These are phyloP conservation scores for Peromyscus polionotus DNA, from an alignment of 2,113 vertebrate species.

Conservation along the genomic window DNA sequence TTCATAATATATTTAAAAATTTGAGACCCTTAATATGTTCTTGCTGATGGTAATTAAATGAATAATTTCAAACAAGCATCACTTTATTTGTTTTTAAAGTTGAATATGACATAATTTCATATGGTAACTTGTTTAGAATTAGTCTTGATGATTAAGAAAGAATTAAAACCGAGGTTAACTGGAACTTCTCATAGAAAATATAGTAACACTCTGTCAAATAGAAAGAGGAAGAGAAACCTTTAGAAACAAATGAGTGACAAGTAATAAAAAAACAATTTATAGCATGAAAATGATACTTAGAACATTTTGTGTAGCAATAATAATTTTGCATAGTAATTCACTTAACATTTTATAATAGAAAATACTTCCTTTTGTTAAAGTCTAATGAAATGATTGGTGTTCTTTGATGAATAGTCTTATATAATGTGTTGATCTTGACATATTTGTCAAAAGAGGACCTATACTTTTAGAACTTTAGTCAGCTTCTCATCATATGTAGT, in stretches of 20 bases:
- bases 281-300: slow-evolving; percentile 13
- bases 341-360: slow-evolving; percentile 22
- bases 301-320: neutral
- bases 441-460: neutral
- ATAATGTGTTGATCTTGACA: neutral
- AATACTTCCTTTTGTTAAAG: neutral
- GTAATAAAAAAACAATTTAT: neutral
- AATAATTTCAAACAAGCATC: slow-evolving; percentile 72
- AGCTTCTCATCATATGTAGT: neutral
- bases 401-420: neutral
- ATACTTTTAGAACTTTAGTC: neutral
- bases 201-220: slow-evolving; percentile 61
- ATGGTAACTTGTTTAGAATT: slow-evolving; percentile 69
- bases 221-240: neutral
- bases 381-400: neutral
- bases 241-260: slow-evolving; percentile 41
- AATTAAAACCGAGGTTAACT: neutral
- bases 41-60: slow-evolving; percentile 57
- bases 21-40: slow-evolving; percentile 53
- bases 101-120: slow-evolving; percentile 79
- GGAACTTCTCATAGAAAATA: slow-evolving; percentile 46
- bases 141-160: slow-evolving; percentile 81
- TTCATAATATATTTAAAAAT: neutral
- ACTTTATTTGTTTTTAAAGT: neutral
- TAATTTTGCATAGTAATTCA: slow-evolving; percentile 61